A percentile compares a stretch with the other conserved stretches of the same genome.
Evolutionary conservation across 2,113 vertebrate genomes (phyloP).

Genomic region (Chaetodon trifascialis): DNA sequence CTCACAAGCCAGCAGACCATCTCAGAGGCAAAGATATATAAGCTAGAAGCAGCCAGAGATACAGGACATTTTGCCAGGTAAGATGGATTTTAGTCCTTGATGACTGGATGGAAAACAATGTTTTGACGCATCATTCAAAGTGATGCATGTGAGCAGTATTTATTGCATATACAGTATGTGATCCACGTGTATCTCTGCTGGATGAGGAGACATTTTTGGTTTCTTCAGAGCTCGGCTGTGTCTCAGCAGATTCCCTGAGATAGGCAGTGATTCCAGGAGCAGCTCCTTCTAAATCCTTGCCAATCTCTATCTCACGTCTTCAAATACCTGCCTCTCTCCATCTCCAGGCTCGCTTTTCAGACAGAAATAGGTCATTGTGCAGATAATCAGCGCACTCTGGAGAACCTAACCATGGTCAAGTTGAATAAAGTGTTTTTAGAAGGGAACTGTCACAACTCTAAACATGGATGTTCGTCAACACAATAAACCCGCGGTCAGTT

Average conservation of each 20-base stretch:
- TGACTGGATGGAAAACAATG: conserved; percentile 18
- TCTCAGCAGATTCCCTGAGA: conserved; percentile 22
- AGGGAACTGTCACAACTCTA: conserved; percentile 51
- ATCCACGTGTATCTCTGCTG: conserved; percentile 26
- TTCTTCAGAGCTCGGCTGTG: conserved; percentile 4
- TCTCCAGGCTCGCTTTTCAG: conserved; percentile 35
- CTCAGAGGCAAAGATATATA: conserved; percentile 27
- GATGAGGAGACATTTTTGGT: background rate
- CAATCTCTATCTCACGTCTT: background rate
- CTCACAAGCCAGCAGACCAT: conserved; percentile 56
- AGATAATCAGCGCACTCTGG: conserved; percentile 41
- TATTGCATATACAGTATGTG: background rate
- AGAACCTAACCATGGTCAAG: conserved; percentile 49
- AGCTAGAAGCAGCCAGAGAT: conserved; percentile 31
- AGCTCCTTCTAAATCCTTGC: conserved; percentile 6
- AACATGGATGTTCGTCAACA: conserved; percentile 37
- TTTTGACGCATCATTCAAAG: conserved; percentile 22
- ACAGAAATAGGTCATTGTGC: conserved; percentile 69
- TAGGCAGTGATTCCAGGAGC: conserved; percentile 33
- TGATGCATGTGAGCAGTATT: conserved; percentile 2
- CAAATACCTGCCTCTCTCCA: conserved; percentile 49
- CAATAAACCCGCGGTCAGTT: conserved; percentile 27
- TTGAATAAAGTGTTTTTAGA: conserved; percentile 46
- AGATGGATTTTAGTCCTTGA: conserved; percentile 44
- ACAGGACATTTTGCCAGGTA: conserved; percentile 20